Conservation (phyloP, 2,113 vertebrate genomes). For the Passer montanus region DNA sequence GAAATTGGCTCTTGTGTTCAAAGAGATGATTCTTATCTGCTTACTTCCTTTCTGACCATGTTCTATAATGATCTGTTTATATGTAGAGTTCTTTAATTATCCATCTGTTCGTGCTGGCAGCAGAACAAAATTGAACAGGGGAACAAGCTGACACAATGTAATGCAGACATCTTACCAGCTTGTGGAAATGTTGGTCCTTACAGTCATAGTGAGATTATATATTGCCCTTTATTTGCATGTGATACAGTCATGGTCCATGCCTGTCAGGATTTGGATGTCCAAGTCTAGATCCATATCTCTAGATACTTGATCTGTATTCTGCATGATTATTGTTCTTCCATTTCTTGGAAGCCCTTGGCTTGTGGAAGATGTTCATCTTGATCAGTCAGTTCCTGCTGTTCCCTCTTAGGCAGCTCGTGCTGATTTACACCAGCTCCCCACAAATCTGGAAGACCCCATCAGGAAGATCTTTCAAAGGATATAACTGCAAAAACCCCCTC, state of each 20-base stretch:
- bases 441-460: neutral
- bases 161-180: neutral
- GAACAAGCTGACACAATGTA: slow-evolving; percentile 1
- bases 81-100: neutral
- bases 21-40: neutral
- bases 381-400: neutral
- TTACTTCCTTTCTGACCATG: neutral
- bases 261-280: neutral
- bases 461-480: neutral
- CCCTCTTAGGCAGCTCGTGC: neutral
- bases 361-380: neutral
- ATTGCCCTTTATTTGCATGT: neutral
- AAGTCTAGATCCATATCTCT: neutral
- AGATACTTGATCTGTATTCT: neutral
- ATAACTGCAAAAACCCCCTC: neutral
- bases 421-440: neutral
- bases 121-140: neutral
- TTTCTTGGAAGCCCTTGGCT: neutral
- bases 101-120: slow-evolving; percentile 47
- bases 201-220: neutral
- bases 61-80: slow-evolving; percentile 20
- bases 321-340: neutral
- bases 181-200: neutral
- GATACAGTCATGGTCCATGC: neutral
- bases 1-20: neutral